phyloP scores from a whole-genome alignment of 1,140 invertebrate genomes.

The Drosophila navojoa region DNA sequence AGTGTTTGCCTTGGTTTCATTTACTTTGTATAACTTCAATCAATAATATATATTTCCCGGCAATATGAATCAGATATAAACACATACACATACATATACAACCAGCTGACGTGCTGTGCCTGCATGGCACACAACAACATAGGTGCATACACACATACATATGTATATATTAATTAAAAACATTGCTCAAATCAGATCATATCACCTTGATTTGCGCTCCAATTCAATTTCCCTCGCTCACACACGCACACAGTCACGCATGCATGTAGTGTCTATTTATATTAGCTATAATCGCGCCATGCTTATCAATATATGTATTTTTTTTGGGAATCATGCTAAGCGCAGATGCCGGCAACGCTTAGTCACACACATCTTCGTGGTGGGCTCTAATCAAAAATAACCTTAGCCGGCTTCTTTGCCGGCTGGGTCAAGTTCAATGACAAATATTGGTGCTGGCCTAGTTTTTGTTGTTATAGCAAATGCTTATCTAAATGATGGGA shows the following conservation, averaged over 20 bases:
- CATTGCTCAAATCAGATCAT: neutral
- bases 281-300: constrained; percentile 28
- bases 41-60: neutral
- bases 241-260: neutral
- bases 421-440: constrained; percentile 73
- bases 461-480: neutral
- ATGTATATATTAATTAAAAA: neutral
- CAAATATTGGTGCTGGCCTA: constrained; percentile 24
- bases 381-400: constrained; percentile 12
- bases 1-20: neutral
- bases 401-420: constrained; percentile 28
- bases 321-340: constrained; percentile 41
- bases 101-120: neutral
- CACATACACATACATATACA: neutral
- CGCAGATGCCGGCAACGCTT: constrained; percentile 32
- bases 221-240: neutral
- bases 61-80: constrained; percentile 4
- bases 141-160: too few relatives aligned
- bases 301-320: constrained; percentile 19
- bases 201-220: constrained; percentile 21
- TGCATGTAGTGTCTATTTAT: neutral
- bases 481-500: constrained; percentile 24
- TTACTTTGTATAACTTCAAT: neutral
- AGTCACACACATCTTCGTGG: constrained; percentile 38
- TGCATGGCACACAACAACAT: constrained; percentile 2